These are phyloP conservation scores for Larimichthys polyactis DNA, from an alignment of 2,113 vertebrate genomes.

Conservation along the genomic window DNA sequence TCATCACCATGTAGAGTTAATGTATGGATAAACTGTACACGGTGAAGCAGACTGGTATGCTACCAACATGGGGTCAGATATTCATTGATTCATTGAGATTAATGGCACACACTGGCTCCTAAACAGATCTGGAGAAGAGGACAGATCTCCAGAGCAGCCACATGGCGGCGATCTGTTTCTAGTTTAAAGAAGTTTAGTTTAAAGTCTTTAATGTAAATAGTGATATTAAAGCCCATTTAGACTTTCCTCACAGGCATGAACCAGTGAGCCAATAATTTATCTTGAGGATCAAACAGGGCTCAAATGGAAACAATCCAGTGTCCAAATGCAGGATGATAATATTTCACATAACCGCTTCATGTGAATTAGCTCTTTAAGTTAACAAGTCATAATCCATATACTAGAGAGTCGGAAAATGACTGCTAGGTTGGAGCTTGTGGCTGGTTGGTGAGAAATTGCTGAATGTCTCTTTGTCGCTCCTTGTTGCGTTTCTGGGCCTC, in stretches of 20 bases:
- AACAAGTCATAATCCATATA: conserved; percentile 7
- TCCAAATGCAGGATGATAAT: neutral
- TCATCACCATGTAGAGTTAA: neutral
- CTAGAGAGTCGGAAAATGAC: neutral
- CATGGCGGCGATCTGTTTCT: too few relatives aligned
- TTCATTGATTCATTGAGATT: neutral
- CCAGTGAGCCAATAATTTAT: conserved; percentile 31
- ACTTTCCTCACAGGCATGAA: too few relatives aligned
- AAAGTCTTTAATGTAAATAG: neutral
- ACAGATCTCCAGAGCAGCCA: too few relatives aligned
- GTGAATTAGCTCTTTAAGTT: neutral
- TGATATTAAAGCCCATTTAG: neutral
- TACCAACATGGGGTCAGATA: neutral
- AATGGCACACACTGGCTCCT: neutral
- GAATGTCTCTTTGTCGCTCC: conserved; percentile 86
- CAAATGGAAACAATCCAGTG: conserved; percentile 2
- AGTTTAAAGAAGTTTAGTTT: neutral
- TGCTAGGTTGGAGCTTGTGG: conserved; percentile 61
- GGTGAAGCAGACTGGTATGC: neutral
- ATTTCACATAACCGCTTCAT: conserved; percentile 14
- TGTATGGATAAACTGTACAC: neutral
- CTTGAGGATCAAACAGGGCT: conserved; percentile 18
- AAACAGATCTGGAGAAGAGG: conserved; percentile 2
- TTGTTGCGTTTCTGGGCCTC: conserved; percentile 86
- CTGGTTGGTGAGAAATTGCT: conserved; percentile 73